Evolutionary conservation across 1,140 invertebrate genomes (phyloP), one percentile per base, ranked within the genome.

Genomic region (Drosophila guanche): DNA sequence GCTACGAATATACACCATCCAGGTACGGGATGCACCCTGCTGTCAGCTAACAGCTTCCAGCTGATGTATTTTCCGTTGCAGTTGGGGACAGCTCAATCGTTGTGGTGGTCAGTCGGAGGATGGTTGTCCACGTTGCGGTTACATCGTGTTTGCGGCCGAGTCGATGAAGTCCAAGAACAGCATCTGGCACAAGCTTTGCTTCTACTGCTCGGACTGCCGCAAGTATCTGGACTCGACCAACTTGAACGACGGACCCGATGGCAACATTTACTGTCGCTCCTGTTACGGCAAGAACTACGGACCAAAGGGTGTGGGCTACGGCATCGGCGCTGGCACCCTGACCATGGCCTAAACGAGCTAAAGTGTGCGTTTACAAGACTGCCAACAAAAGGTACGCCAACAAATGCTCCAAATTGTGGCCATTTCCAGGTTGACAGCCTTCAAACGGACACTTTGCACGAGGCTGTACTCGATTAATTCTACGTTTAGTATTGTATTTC

Each of bases 131-230:
- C 94, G 97, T 45, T 98, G 97, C 91, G 96, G 96, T 23, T 97
- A 95, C 91, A 95, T 95, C 58, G 97, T 98, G 0, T 98, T 96
- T 90, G 97, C 96, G 60, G 97, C 97, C 55, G 97, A 98, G 93
- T 96, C 97, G 92, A 98, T 98, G 96, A 95, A 97, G 92, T 97
- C 96, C 92, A 98, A 97, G 92, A 96, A 95, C 90, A 94, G 95
- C 90, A 94, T 97, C 84, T 99, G 97, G 97, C 98, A 99, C 93
- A 97, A 96, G 92, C 93, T 97, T 73, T 99, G 98, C 93, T 99
- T 99, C 94, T 96, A 95, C 92, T 99, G 98, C 92, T 94, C 95
- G 88, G 95, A 96, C 65, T 99, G 98, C 92, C 95, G 95, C 77
- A 97, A 97, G 92, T 97, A 97, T 79, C 93, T 99, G 88, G 98